Base-by-base conservation (phyloP, 2,113 vertebrate genomes). In the Parus major region DNA sequence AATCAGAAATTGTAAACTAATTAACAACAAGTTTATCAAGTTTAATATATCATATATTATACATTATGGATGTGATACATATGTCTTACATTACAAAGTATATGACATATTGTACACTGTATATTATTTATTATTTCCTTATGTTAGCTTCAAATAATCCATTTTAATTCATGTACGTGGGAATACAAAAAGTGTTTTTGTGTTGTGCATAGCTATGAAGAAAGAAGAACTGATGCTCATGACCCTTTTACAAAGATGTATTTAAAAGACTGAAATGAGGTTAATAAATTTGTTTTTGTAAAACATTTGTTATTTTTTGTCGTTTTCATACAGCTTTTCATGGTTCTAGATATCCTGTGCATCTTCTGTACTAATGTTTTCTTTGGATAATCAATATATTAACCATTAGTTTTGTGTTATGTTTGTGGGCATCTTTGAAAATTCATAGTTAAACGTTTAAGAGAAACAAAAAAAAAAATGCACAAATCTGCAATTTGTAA, bases 371-470 rank as follows among this genome's bases (percentile, higher is more conserved):
- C n/a, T 78, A 19, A 19, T 53, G 13, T 65, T 65, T 68, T 61
- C 36, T 31, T 85, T 88, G 29, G 13, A 73, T 68, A 15, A 81
- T 65, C 20, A 82, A 36, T 28, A 28, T 64, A 76, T n/a, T 44
- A 46, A 24, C 28, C 17, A n/a, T 39, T 15, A 21, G 10, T 36
- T 79, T 8, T 47, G 5, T 50, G 11, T n/a, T 53, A 29, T 41
- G 12, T 31, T 15, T 4, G 8, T 8, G 23, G 3, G 0, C 3
- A 6, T 11, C 2, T 47, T 55, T 22, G 21, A 3, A 35, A 64
- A 28, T 60, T 89, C 46, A 41, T 27, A n/a, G 24, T 75, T 56
- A 60, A 71, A 2, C 3, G 12, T 60, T 88, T 69, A 86, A 72
- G 12, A 64, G 21, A 91, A 80, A 23, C 5, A 41, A 61, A 84